Percentiles rank a stretch among this genome's conserved stretches.
Conservation (phyloP, 2,797 vertebrate genomes). For the Myotis planiceps region DNA sequence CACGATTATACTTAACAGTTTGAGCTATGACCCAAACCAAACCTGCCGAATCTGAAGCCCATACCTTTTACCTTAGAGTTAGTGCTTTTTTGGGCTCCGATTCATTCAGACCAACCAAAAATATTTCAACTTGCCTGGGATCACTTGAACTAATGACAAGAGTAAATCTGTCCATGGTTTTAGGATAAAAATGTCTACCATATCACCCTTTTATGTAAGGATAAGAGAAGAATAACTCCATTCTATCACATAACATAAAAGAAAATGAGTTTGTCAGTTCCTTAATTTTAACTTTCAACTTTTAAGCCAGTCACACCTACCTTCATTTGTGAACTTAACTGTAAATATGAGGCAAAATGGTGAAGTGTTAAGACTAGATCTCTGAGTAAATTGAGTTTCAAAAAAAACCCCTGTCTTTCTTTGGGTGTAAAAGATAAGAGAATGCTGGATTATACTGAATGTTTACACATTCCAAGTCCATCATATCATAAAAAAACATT, state of each 20-base stretch:
- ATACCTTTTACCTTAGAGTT: neutral
- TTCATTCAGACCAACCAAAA: neutral
- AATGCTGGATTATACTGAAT: neutral
- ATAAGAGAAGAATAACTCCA: neutral
- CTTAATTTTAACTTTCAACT: neutral
- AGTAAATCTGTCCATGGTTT: neutral
- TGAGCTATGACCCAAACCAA: neutral
- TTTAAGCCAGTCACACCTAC: neutral
- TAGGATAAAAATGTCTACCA: neutral
- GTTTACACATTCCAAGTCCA: neutral
- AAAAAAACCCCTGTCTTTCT: neutral
- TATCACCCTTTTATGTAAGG: slow-evolving; percentile 2
- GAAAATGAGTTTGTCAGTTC: neutral
- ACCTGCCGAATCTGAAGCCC: neutral
- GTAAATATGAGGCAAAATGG: neutral
- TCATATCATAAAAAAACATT: neutral
- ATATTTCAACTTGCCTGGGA: neutral
- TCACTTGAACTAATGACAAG: neutral
- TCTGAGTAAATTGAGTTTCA: neutral
- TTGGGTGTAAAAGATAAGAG: neutral
- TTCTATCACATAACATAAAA: neutral
- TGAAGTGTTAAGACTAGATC: neutral
- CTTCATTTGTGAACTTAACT: neutral
- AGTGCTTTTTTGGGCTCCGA: neutral
- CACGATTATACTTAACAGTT: neutral